A percentile compares a stretch with the other conserved stretches of the same genome.
Conservation (phyloP, 1,140 invertebrate species). For the Leptopilina boulardi region DNA sequence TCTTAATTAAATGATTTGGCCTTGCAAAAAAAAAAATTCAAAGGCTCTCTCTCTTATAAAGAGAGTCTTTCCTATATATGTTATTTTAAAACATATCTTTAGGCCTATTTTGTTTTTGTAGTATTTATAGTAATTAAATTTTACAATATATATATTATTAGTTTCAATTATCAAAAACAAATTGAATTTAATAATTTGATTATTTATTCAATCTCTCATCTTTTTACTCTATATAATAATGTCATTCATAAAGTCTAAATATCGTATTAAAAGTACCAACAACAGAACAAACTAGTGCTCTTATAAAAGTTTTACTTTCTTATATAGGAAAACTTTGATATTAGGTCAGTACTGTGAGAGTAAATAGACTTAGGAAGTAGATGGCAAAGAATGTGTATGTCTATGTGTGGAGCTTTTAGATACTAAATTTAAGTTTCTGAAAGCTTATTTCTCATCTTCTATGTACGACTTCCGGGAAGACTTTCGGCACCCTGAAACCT, state of each 20-base stretch:
- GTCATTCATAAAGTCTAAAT: neutral
- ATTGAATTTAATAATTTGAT: too few species aligned
- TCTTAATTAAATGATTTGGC: neutral
- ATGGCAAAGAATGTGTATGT: too few species aligned
- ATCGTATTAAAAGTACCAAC: neutral
- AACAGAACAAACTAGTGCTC: neutral
- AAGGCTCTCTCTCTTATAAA: too few species aligned
- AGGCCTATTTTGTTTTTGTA: too few species aligned
- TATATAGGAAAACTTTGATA: neutral
- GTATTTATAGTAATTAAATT: too few species aligned
- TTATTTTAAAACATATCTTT: too few species aligned
- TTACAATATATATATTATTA: too few species aligned
- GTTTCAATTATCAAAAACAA: too few species aligned
- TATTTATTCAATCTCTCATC: too few species aligned
- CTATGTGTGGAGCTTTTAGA: neutral
- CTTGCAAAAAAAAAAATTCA: neutral
- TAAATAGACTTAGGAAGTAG: conserved; percentile 10
- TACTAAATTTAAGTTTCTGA: conserved; percentile 15
- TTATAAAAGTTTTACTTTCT: neutral
- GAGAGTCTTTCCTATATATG: too few species aligned
- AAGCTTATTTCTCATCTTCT: conserved; percentile 19
- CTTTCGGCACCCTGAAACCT: conserved; percentile 28
- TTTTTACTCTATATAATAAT: neutral
- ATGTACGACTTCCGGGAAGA: conserved; percentile 16
- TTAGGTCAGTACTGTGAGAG: conserved; percentile 15